Evolutionary conservation across 92 coral and sea anemone species (phyloP).

Genomic region (Isaurus tuberculatus): DNA sequence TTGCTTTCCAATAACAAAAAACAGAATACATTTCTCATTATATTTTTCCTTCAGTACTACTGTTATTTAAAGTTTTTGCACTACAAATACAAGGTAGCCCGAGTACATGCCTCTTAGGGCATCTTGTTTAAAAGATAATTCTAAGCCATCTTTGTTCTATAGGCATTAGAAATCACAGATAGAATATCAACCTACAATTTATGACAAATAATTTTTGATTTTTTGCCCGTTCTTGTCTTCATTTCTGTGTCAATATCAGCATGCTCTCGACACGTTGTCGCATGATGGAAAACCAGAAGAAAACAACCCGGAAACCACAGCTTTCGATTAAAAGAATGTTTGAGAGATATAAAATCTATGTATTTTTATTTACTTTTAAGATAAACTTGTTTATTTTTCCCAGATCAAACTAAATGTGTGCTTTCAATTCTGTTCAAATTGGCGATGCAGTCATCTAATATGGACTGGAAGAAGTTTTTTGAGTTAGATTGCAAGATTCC

Average conservation of each 20-base stretch:
- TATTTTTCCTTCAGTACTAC: too few species aligned
- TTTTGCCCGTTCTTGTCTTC: constrained; percentile 15
- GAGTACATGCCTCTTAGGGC: too few species aligned
- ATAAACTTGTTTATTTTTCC: constrained; percentile 25
- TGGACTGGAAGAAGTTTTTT: constrained; percentile 37
- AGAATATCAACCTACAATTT: neutral
- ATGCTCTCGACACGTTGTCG: constrained; percentile 18
- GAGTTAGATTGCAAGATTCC: constrained; percentile 35
- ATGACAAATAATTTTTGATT: constrained; percentile 2
- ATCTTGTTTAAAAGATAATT: constrained; percentile 2
- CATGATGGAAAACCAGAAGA: constrained; percentile 14
- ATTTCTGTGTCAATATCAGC: constrained; percentile 13
- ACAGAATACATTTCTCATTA: too few species aligned
- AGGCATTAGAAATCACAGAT: constrained; percentile 17
- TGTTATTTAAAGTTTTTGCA: too few species aligned
- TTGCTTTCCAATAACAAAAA: too few species aligned
- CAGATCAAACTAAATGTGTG: constrained; percentile 24
- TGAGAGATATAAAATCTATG: constrained; percentile 18
- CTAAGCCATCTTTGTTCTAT: constrained; percentile 18
- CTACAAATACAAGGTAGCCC: too few species aligned
- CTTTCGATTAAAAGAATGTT: constrained; percentile 24
- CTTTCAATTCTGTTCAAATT: constrained; percentile 21
- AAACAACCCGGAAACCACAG: constrained; percentile 20
- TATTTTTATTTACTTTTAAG: neutral
- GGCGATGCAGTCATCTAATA: constrained; percentile 12